A percentile compares a stretch with the other conserved stretches of the same genome.
Conservation (phyloP, 2,113 vertebrate genomes). For the Halichoerus grypus region DNA sequence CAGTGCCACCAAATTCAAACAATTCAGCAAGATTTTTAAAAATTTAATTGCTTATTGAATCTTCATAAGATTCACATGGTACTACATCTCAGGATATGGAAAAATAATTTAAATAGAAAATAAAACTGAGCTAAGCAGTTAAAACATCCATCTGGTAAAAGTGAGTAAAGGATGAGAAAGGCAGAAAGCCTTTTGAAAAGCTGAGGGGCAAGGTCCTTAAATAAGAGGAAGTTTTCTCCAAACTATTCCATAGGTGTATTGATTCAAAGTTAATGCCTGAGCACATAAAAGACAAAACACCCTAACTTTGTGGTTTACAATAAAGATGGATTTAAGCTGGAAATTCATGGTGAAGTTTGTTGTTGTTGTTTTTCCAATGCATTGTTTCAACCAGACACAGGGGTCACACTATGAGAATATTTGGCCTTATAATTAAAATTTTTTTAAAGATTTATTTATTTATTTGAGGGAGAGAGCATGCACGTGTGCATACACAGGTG, state of each 20-base stretch:
- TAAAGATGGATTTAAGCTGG: background rate
- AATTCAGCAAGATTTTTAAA: constrained; percentile 46
- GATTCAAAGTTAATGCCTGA: background rate
- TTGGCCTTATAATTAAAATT: background rate
- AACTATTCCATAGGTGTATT: background rate
- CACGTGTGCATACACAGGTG: background rate
- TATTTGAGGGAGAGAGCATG: background rate
- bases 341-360: constrained; percentile 11
- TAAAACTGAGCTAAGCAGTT: background rate
- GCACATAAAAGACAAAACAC: background rate
- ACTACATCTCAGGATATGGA: background rate
- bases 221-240: background rate
- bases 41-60: background rate
- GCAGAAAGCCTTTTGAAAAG: constrained; percentile 34
- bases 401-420: background rate
- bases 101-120: background rate
- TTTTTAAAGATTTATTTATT: background rate
- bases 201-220: background rate
- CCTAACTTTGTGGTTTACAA: background rate
- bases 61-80: constrained; percentile 11
- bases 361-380: background rate
- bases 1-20: constrained; percentile 34
- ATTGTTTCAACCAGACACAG: constrained; percentile 17
- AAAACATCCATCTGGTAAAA: constrained; percentile 17
- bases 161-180: background rate